A percentile compares a stretch with the other conserved stretches of the same genome.
phyloP scores from a whole-genome alignment of 1,140 invertebrate genomes.

The Mizuhopecten yessoensis region DNA sequence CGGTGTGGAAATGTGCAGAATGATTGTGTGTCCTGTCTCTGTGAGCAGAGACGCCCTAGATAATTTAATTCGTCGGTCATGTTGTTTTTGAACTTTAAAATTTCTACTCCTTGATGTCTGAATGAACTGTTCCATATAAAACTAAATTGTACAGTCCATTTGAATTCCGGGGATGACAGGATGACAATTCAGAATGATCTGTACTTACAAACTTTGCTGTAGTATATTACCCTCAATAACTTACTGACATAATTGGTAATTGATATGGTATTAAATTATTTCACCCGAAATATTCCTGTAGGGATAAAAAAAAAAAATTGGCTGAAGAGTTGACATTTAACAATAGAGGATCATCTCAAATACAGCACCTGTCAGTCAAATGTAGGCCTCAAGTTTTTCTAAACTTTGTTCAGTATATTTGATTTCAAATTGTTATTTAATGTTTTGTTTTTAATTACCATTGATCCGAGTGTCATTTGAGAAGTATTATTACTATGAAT shows the following conservation, averaged over 20 bases:
- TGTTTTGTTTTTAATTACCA: neutral
- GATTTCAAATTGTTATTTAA: neutral
- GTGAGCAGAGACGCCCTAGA: neutral
- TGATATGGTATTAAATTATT: neutral
- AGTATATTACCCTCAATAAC: no score
- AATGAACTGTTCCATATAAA: neutral
- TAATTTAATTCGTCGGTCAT: neutral
- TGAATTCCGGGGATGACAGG: neutral
- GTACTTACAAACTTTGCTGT: neutral
- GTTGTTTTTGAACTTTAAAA: neutral
- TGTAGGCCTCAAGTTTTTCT: neutral
- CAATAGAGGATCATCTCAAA: neutral
- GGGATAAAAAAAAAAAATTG: neutral
- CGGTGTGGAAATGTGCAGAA: neutral
- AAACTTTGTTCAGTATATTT: neutral
- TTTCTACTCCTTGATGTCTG: neutral
- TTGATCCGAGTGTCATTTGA: neutral
- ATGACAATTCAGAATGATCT: neutral
- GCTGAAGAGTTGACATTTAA: neutral
- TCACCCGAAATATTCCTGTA: neutral
- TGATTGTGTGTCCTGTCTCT: neutral
- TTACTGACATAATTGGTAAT: neutral
- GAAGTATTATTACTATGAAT: neutral
- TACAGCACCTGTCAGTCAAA: neutral
- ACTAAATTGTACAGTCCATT: neutral